Conservation (phyloP, 2,888 invertebrate genomes). For the Brachypterus glaber region DNA sequence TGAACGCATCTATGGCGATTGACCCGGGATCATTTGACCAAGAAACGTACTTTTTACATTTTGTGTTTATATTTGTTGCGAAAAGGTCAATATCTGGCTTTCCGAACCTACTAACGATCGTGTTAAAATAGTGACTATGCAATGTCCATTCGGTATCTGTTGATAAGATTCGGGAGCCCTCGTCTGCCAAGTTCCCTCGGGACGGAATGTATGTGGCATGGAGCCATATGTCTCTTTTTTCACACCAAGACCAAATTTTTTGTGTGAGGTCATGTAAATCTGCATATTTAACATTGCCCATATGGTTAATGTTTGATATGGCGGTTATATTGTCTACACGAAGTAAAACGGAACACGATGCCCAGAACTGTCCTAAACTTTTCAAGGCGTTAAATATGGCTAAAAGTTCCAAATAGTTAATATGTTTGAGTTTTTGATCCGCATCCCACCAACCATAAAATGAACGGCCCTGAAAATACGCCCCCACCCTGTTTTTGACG, state of each 20-base stretch:
- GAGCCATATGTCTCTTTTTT: slow-evolving; percentile 16
- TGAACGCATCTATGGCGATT: slow-evolving; percentile 16
- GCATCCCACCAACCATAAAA: too few species aligned
- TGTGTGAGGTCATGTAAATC: slow-evolving; percentile 8
- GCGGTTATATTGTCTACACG: slow-evolving; percentile 18
- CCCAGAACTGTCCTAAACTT: slow-evolving; percentile 7
- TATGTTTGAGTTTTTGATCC: too few species aligned
- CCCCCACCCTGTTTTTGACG: slow-evolving; percentile 15
- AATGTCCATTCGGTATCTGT: slow-evolving; percentile 16
- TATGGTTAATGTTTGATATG: slow-evolving; percentile 15
- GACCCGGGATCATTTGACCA: slow-evolving; percentile 15
- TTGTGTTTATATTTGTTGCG: slow-evolving; percentile 13
- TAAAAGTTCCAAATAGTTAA: slow-evolving; percentile 11
- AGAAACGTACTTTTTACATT: slow-evolving; percentile 16
- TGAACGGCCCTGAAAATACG: too few species aligned
- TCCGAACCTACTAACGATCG: slow-evolving; percentile 8
- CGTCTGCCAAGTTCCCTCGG: slow-evolving; percentile 15
- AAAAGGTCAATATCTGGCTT: slow-evolving; percentile 20
- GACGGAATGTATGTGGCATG: slow-evolving; percentile 13
- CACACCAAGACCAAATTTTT: slow-evolving; percentile 18
- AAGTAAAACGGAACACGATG: slow-evolving; percentile 7
- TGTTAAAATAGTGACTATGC: slow-evolving; percentile 4
- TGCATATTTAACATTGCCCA: slow-evolving; percentile 14
- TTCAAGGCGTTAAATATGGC: slow-evolving; percentile 6
- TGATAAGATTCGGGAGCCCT: slow-evolving; percentile 9